Evolutionary conservation across 2,888 invertebrate genomes (phyloP).

Genomic region (Taenaris catops): DNA sequence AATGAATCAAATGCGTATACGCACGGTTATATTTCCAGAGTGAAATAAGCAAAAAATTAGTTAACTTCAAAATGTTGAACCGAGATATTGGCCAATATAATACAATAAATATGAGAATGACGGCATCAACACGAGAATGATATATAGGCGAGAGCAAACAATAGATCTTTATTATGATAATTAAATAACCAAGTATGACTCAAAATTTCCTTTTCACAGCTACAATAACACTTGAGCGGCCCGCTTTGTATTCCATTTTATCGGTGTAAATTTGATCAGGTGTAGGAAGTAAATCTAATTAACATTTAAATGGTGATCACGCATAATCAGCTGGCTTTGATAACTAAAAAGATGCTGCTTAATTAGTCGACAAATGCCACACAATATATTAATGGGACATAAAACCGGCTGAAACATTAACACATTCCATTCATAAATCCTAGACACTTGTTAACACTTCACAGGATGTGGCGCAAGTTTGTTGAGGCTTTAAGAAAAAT

Average conservation of each 20-base stretch:
- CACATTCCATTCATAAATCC: constrained; percentile 24
- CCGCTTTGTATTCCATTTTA: constrained; percentile 38
- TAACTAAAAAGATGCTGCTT: constrained; percentile 59
- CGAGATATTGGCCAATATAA: no score
- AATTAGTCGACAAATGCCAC: constrained; percentile 68
- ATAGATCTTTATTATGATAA: constrained; percentile 10
- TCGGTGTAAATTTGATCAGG: constrained; percentile 56
- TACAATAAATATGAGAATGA: no score
- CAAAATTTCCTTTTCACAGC: constrained; percentile 12
- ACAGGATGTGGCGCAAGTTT: constrained; percentile 7
- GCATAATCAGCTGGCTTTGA: constrained; percentile 71
- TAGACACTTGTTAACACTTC: constrained; percentile 55
- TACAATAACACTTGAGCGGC: constrained; percentile 16
- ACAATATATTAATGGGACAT: constrained; percentile 53
- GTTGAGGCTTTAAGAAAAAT: neutral
- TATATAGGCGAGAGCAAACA: constrained; percentile 5
- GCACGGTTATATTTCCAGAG: no score
- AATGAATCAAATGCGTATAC: no score
- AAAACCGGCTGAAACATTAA: constrained; percentile 50
- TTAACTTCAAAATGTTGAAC: no score
- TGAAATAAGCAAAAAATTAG: no score
- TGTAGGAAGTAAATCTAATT: constrained; percentile 70
- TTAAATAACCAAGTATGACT: neutral
- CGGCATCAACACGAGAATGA: constrained; percentile 3
- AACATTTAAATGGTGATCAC: constrained; percentile 77